Base-by-base conservation (phyloP, 2,113 vertebrate genomes). In the Odontesthes bonariensis region DNA sequence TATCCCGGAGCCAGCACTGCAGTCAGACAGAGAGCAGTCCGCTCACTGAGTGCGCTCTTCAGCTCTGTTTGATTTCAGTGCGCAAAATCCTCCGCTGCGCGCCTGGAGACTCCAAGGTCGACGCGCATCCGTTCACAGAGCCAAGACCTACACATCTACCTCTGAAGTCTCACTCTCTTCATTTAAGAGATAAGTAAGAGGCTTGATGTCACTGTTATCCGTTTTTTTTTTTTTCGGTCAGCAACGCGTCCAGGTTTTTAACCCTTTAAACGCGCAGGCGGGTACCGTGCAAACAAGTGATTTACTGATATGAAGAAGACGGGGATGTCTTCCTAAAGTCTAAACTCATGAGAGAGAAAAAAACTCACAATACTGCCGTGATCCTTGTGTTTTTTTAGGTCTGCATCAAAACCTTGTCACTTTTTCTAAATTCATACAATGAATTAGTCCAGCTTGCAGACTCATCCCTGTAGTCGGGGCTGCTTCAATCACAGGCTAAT, bases 61-160 rank as follows among this genome's bases (percentile, higher is more conserved):
- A 31, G 82, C 79, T 80, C 70, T 8, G 31, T 67, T 80, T 74
- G 61, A 33, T 40, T 53, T 85, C 74, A 81, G 84, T 82, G 89
- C 87, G 89, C 82, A 89, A 85, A 86, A 83, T 74, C 84, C 81
- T 82, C 31, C 64, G 69, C 80, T 68, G 83, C 47, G 84, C 84
- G 86, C 79, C 79, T 88, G 86, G 81, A 87, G 79, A 75, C 71
- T 81, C 84, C 84, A 57, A 84, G 87, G 59, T 83, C 81, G 71
- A 76, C 55, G 85, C 87, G 86, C 83, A 77, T 79, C 73, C 57
- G 74, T 23, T 73, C 53, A 32, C 44, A 62, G 83, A 73, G 61
- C 51, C 76, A 76, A 49, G 22, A 77, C 49, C 58, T 35, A 35
- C 57, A 75, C 44, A 82, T 54, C 58, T 69, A 5, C 57, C 51